Evolutionary conservation across 92 coral and sea anemone species (phyloP).

Genomic region (Phenganax marumi): DNA sequence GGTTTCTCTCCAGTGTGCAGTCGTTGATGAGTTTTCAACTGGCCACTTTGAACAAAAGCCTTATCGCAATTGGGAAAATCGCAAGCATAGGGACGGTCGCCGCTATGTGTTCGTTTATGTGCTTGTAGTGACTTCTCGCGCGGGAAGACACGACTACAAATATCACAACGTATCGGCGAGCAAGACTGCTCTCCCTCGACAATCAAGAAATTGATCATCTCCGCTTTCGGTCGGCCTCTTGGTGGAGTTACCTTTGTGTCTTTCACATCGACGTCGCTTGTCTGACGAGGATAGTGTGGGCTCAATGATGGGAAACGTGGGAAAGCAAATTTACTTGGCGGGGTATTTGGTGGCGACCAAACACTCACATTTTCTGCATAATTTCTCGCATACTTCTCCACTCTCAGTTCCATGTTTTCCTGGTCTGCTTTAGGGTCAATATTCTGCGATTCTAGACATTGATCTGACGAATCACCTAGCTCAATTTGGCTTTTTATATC

Average conservation of each 20-base stretch:
- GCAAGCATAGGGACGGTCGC: conserved; percentile 93
- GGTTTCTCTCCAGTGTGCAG: conserved; percentile 98
- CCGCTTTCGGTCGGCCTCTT: conserved; percentile 98
- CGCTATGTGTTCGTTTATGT: conserved; percentile 98
- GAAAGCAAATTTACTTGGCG: conserved; percentile 60
- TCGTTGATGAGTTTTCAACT: conserved; percentile 92
- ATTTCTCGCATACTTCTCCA: not conserved
- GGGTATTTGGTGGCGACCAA: conserved; percentile 92
- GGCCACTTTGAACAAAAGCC: conserved; percentile 99
- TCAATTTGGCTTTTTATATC: conserved; percentile 56
- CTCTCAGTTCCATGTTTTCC: conserved; percentile 32
- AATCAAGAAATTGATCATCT: conserved; percentile 76
- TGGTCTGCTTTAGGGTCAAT: conserved; percentile 14
- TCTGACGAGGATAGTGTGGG: conserved; percentile 56
- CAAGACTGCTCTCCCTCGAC: conserved; percentile 93
- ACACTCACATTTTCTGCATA: conserved; percentile 64
- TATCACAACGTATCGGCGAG: conserved; percentile 96
- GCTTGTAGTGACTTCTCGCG: conserved; percentile 99
- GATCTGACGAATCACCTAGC: not conserved
- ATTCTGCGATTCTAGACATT: not conserved
- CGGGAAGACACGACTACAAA: conserved; percentile 98
- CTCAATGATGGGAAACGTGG: conserved; percentile 70
- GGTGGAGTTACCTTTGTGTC: conserved; percentile 78
- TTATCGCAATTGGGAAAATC: conserved; percentile 99
- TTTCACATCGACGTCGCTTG: conserved; percentile 54